These are phyloP conservation scores for Anniella stebbinsi DNA, from an alignment of 2,797 vertebrate genomes.

Conservation along the genomic window DNA sequence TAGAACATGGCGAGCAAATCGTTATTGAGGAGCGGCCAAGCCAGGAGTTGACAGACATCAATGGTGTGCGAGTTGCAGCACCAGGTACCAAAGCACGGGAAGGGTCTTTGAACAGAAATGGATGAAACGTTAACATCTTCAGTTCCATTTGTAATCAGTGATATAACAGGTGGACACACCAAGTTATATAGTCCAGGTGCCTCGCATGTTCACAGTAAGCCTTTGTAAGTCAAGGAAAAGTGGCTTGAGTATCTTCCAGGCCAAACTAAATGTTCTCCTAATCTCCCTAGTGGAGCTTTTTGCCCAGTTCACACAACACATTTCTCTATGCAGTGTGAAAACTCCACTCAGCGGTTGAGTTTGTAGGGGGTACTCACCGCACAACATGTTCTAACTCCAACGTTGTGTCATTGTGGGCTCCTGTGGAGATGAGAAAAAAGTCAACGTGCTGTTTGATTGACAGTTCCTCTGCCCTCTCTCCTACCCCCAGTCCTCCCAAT, in stretches of 20 bases:
- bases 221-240: not conserved
- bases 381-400: too few species aligned
- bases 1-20: constrained; percentile 86
- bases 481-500: too few species aligned
- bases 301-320: too few species aligned
- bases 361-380: too few species aligned
- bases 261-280: too few species aligned
- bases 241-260: not conserved
- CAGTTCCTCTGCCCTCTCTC: too few species aligned
- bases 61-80: constrained; percentile 86
- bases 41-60: constrained; percentile 89
- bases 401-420: too few species aligned
- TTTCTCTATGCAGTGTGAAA: too few species aligned
- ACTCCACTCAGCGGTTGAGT: too few species aligned
- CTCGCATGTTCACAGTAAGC: not conserved
- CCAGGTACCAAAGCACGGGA: constrained; percentile 76
- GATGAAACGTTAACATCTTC: not conserved
- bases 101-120: not conserved
- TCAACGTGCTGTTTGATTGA: too few species aligned
- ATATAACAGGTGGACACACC: not conserved
- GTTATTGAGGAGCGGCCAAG: constrained; percentile 90
- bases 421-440: too few species aligned
- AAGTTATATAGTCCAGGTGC: not conserved
- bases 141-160: not conserved
- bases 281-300: too few species aligned